Percentiles rank a stretch among this genome's conserved stretches.
These are phyloP conservation scores for Nematolebias whitei DNA, from an alignment of 2,113 vertebrate species.

Conservation along the genomic window DNA sequence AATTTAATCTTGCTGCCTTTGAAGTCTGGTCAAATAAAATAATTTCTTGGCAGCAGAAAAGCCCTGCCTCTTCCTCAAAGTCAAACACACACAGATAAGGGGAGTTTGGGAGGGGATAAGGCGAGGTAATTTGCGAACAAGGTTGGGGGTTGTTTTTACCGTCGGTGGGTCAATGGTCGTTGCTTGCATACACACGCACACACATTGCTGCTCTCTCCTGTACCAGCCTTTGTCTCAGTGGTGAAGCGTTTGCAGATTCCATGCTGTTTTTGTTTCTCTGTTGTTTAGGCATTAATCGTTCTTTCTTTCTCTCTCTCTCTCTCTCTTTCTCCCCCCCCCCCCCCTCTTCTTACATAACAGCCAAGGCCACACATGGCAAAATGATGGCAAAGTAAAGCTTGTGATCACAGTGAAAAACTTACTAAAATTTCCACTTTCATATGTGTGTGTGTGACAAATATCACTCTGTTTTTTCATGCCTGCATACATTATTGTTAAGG, in stretches of 20 bases:
- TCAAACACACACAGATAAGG: conserved; percentile 60
- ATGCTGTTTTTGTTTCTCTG: conserved; percentile 63
- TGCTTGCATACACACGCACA: conserved; percentile 29
- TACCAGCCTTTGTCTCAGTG: conserved; percentile 64
- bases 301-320: neutral
- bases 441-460: neutral
- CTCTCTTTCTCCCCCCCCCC: no score
- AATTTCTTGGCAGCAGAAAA: conserved; percentile 47
- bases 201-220: conserved; percentile 31
- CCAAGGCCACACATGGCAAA: conserved; percentile 7
- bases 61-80: conserved; percentile 33
- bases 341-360: conserved; percentile 31
- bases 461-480: neutral
- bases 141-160: conserved; percentile 66
- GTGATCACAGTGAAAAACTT: neutral
- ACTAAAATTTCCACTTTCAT: conserved; percentile 12
- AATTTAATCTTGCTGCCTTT: conserved; percentile 41
- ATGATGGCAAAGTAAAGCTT: neutral
- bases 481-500: neutral
- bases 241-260: conserved; percentile 79
- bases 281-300: conserved; percentile 23
- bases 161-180: conserved; percentile 64
- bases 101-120: no score
- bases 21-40: conserved; percentile 52
- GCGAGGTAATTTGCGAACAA: conserved; percentile 49